Evolutionary conservation across 2,888 invertebrate genomes (phyloP), one percentile per base, ranked within the genome.

Genomic region (Lepidocyrtoides sp.): DNA sequence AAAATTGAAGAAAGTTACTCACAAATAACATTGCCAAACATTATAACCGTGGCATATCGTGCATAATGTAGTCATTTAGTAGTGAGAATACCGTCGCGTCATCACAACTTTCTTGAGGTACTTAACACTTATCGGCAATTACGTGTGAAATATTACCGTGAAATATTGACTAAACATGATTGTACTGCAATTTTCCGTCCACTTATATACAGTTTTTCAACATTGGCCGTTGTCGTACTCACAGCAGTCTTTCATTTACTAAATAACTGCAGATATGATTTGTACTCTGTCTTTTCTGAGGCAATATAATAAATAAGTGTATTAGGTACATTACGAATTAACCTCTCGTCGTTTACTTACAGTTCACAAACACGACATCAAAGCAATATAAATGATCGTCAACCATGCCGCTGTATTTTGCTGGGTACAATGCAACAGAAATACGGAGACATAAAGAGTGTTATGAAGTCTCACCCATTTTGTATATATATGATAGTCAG

Each of bases 41-140:
- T 57, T 57, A n/a, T n/a, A 57, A 48, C 5, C 32, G 48, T 48
- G 20, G 10, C 48, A 23, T n/a, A 1, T 12, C 23, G 63, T 14
- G 12, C 12, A 63, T 12, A 4, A 14, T 36, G 12, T 63, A 63
- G 29, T 14, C 26, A 26, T 72, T 41, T 20, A 72, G 41, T n/a
- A 75, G 48, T 48, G 75, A 48, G 44, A 29, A 36, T 41, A 48
- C 14, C n/a, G 48, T 75, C 48, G 48, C 48, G 48, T 75, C 48
- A 75, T 57, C 72, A 60, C 54, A 72, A 29, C 85, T 86, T 77
- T 77, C 77, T 26, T 77, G 48, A 29, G 75, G 29, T 48, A 86
- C 60, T 86, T 86, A 86, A 86, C 86, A 86, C 86, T 86, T 86
- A 86, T 86, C 86, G 63, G 77, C 86, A 86, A 86, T 86, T 86